Conservation (phyloP, 1,140 invertebrate genomes). For the Magallana ariakensis region DNA sequence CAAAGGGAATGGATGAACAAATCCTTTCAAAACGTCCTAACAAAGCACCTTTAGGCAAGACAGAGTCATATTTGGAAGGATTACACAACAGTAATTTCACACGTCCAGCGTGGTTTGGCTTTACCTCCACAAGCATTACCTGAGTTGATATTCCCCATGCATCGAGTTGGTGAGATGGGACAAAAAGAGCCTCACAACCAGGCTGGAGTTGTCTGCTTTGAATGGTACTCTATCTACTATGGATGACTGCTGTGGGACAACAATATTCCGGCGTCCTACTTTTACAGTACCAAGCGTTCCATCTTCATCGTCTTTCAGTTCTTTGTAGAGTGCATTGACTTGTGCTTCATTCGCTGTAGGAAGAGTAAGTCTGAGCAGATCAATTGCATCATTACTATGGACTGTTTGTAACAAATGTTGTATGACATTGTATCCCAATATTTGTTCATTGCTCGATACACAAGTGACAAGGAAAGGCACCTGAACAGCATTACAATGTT, state of each 20-base stretch:
- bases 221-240: not conserved
- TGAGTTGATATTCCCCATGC: not conserved
- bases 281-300: not conserved
- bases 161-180: not conserved
- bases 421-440: slow-evolving; percentile 60
- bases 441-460: slow-evolving; percentile 5
- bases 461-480: slow-evolving; percentile 56
- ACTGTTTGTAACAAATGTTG: slow-evolving; percentile 40
- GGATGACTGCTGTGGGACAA: too few species aligned
- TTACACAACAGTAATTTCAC: not conserved
- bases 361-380: too few species aligned
- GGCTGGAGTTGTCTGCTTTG: not conserved
- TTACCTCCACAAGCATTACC: not conserved
- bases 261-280: too few species aligned
- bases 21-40: slow-evolving; percentile 16
- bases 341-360: not conserved
- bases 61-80: slow-evolving; percentile 13
- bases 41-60: not conserved
- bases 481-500: not conserved
- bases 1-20: not conserved
- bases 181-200: not conserved
- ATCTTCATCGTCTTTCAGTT: not conserved
- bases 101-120: not conserved
- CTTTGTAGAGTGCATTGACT: not conserved
- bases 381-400: not conserved